Evolutionary conservation across 1,140 invertebrate genomes (phyloP).

Genomic region (Drosophila jambulina): DNA sequence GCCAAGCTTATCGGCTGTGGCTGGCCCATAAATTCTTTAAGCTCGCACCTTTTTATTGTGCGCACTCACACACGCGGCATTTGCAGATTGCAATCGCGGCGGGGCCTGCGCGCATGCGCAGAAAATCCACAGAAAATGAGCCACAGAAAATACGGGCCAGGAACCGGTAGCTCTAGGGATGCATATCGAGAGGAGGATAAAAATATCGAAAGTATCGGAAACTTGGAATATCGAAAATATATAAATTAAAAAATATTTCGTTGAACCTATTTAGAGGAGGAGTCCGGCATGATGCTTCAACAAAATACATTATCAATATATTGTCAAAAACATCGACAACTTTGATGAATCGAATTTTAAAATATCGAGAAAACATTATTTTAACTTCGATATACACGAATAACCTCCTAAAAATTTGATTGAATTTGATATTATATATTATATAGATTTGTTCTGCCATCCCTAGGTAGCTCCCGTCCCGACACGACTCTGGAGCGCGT

Average conservation of each 20-base stretch:
- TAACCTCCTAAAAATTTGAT: no score
- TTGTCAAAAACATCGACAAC: not conserved
- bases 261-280: no score
- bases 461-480: slow-evolving; percentile 27
- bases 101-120: slow-evolving; percentile 70
- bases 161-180: slow-evolving; percentile 20
- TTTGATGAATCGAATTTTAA: not conserved
- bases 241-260: not conserved
- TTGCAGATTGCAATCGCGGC: slow-evolving; percentile 72
- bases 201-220: not conserved
- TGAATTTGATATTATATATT: no score
- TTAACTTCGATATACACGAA: no score
- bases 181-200: not conserved
- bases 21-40: slow-evolving; percentile 84
- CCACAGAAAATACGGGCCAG: not conserved
- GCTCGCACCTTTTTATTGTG: slow-evolving; percentile 85
- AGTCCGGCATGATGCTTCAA: not conserved
- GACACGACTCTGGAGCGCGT: slow-evolving; percentile 51
- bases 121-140: slow-evolving; percentile 30
- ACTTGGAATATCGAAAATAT: not conserved
- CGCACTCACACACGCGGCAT: slow-evolving; percentile 70
- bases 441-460: not conserved
- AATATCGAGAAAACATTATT: no score
- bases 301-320: not conserved
- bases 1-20: slow-evolving; percentile 60